Evolutionary conservation across 2,888 invertebrate species (phyloP), one percentile per base, ranked within the genome.

Genomic region (Drosophila pegasa): DNA sequence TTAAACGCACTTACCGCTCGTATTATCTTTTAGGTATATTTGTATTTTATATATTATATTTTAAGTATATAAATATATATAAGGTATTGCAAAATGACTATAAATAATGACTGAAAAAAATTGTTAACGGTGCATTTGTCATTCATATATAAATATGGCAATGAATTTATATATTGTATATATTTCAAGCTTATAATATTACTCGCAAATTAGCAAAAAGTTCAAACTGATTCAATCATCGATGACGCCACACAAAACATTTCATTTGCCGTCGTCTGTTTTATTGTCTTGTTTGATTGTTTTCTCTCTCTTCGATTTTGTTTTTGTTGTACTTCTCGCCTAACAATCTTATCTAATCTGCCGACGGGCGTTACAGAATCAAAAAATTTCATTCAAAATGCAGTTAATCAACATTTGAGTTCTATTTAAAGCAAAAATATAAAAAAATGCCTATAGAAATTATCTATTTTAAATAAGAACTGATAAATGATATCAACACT

Each of bases 341-440:
- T 18, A 31, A 33, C 57, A 64, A 78, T 84, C 87, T 84, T 73
- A 82, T 82, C 82, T 87, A 78, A 82, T 84, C 82, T 25, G 10
- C 5, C 47, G 35, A 22, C 54, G 51, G 2, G n/a, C 31, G 35
- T 41, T 57, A 31, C 52, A 40, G 52, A 73, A 77, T 75, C 63
- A 73, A 54, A 64, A 60, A 27, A 22, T 10, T 68, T 40, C 56
- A 75, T 60, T 72, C 63, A 76, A 56, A 33, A 6, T n/a, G n/a
- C 3, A 25, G 25, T 8, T 41, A n/a, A 41, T 51, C 41, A 66
- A 71, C 33, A 41, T 37, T 41, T 18, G 4, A 22, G 12, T 4
- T 29, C n/a, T 31, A n/a, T 55, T 64, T 14, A 25, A 38, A 29
- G 27, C 16, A 14, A 20, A 10, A 10, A 18, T 22, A 6, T 8